Evolutionary conservation across 2,113 vertebrate genomes (phyloP), one percentile per base, ranked within the genome.

Genomic region (Tonatia bakeri): DNA sequence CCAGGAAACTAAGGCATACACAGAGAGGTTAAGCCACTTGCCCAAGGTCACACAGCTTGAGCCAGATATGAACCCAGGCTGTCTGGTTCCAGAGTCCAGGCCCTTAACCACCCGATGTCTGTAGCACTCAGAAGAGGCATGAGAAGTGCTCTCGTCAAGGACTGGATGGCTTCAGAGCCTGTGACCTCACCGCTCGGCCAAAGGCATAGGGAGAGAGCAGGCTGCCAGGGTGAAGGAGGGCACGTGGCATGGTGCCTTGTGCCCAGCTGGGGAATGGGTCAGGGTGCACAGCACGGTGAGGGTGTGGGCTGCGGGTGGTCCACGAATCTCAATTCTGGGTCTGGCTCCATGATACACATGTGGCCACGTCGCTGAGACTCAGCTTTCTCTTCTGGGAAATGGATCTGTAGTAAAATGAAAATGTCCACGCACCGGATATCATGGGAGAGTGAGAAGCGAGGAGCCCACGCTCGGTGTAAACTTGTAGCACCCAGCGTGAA

Each of bases 271-370:
- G 65, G 22, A 59, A 31, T 0, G 47, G 16, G 52, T 8, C 31
- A 0, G 5, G 8, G 45, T 0, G 19, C 26, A 2, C 0, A 0
- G 61, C 2, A 11, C 1, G 38, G 50, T 16, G 4, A 4, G 20
- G n/a, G 65, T 31, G 1, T 19, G 1, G 33, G 19, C 36, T 16
- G 33, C 31, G 22, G 54, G 33, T 14, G 24, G 28, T 50, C 28
- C 12, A 0, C 4, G 67, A 9, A 50, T 31, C 45, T 50, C 36
- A 83, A 75, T 67, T 40, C 83, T 84, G 17, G 19, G 20, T 20
- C 47, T 33, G 38, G 7, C 72, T 89, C 56, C 59, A 26, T 45
- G 8, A 26, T 22, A 38, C 54, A 50, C 20, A 13, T 20, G 80
- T 4, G 33, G 28, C 50, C 26, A 11, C 0, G 0, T 52, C 8